Evolutionary conservation across 2,113 vertebrate species (phyloP).

Genomic region (Pungitius pungitius): DNA sequence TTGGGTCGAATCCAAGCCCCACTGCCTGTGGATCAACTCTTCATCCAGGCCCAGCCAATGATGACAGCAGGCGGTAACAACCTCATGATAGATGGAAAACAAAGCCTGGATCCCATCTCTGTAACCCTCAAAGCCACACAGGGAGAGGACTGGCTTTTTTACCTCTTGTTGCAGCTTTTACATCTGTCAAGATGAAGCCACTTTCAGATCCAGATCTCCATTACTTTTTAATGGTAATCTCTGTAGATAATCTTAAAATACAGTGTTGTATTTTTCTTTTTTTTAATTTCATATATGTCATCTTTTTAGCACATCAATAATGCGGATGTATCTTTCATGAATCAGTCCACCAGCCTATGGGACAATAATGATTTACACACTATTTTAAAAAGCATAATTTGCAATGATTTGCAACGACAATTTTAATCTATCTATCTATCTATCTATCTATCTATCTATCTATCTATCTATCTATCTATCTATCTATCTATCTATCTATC

Average conservation of each 20-base stretch:
- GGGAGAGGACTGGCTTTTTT: conserved; percentile 3
- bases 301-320: not conserved
- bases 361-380: too few relatives aligned
- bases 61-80: conserved; percentile 68
- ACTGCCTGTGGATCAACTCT: conserved; percentile 45
- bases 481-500: too few relatives aligned
- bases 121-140: conserved; percentile 24
- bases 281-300: not conserved
- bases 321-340: not conserved
- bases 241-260: not conserved
- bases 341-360: not conserved
- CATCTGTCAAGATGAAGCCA: conserved; percentile 9
- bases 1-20: conserved; percentile 51
- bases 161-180: conserved; percentile 11
- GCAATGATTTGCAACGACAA: too few relatives aligned
- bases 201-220: not conserved
- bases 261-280: not conserved
- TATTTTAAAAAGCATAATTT: too few relatives aligned
- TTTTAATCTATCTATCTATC: too few relatives aligned
- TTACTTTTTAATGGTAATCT: not conserved
- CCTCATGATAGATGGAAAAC: conserved; percentile 66
- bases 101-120: conserved; percentile 46
- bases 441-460: too few relatives aligned
- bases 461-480: too few relatives aligned
- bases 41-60: conserved; percentile 52